A percentile compares a stretch with the other conserved stretches of the same genome.
Conservation (phyloP, 2,888 invertebrate species). For the Stenchaetothrips biformis region DNA sequence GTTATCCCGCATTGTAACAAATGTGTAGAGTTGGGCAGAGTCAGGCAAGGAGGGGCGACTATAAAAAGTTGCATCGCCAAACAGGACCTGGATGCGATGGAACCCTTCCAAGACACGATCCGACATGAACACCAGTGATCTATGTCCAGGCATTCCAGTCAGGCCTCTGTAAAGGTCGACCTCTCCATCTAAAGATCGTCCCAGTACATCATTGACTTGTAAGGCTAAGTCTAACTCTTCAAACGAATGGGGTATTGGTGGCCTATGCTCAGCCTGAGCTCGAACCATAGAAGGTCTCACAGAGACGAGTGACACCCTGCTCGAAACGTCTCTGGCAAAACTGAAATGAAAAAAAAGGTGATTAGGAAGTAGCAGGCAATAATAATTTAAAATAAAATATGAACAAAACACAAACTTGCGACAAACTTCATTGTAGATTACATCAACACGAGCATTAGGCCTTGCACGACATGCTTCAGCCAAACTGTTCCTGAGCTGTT, state of each 20-base stretch:
- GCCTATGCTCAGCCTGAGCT: neutral
- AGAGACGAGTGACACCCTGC: neutral
- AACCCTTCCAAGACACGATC: neutral
- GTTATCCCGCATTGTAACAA: neutral
- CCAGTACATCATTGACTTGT: neutral
- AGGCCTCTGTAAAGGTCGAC: neutral
- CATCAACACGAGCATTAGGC: neutral
- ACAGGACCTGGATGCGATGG: neutral
- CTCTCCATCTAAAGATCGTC: neutral
- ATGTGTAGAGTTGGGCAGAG: neutral
- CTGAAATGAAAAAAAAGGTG: neutral
- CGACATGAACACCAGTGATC: neutral
- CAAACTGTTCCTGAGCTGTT: neutral
- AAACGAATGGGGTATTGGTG: neutral
- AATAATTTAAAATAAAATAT: neutral
- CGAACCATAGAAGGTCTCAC: neutral
- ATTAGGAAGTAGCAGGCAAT: neutral
- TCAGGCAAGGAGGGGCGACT: neutral
- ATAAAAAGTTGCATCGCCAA: neutral
- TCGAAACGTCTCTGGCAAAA: neutral
- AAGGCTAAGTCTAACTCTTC: neutral
- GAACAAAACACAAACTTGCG: neutral
- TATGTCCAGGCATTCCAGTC: neutral
- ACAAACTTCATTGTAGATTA: neutral
- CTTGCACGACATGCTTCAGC: neutral